phyloP scores from a whole-genome alignment of 2,888 invertebrate species.

The Timema cristinae region DNA sequence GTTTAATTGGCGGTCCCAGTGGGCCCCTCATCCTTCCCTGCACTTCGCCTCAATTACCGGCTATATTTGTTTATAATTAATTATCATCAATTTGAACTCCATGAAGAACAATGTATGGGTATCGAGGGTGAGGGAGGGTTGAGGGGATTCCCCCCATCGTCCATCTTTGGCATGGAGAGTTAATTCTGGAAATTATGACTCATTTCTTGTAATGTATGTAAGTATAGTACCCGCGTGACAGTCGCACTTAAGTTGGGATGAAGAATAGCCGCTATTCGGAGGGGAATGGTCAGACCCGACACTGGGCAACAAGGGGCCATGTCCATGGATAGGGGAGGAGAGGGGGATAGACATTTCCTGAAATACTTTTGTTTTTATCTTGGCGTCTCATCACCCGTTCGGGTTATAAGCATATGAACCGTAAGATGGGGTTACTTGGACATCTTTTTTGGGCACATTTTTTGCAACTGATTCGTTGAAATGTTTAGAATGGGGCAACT shows the following conservation, averaged over 20 bases:
- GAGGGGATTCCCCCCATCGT: background rate
- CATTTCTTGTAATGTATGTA: conserved; percentile 22
- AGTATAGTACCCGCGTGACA: conserved; percentile 1
- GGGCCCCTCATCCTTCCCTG: background rate
- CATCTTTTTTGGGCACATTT: too few species aligned
- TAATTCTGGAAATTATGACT: conserved; percentile 19
- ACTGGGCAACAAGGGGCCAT: too few species aligned
- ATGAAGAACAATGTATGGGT: background rate
- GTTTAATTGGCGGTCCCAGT: conserved; percentile 4
- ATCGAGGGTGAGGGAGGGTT: background rate
- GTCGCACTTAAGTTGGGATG: background rate
- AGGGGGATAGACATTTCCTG: too few species aligned
- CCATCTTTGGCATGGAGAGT: conserved; percentile 8
- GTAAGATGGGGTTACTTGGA: too few species aligned
- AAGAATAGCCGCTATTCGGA: background rate
- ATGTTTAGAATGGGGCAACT: too few species aligned
- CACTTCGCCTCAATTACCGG: background rate
- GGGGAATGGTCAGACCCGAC: too few species aligned
- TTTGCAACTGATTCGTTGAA: too few species aligned
- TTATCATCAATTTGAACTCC: conserved; percentile 18
- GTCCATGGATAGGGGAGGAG: too few species aligned
- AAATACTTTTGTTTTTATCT: too few species aligned
- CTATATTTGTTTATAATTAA: conserved; percentile 18
- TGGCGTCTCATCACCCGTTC: too few species aligned
- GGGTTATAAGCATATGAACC: too few species aligned